Evolutionary conservation across 2,888 invertebrate species (phyloP).

Genomic region (Anarsia innoxiella): DNA sequence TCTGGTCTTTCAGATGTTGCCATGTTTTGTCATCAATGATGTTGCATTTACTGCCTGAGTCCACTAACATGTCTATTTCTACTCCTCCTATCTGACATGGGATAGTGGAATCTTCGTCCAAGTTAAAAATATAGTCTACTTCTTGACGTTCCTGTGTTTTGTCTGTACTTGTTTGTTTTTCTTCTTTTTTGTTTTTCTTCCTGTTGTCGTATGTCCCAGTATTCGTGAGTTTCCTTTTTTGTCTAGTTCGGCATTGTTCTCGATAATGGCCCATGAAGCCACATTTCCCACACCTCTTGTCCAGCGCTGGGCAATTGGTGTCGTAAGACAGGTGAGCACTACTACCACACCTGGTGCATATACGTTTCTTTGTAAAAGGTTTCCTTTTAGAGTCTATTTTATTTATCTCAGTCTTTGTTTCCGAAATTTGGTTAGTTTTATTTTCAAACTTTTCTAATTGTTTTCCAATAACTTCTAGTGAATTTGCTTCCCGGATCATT

Average conservation of each 20-base stretch:
- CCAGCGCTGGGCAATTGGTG: slow-evolving; percentile 7
- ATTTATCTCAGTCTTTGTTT: not conserved
- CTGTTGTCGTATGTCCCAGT: not conserved
- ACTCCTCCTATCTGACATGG: slow-evolving; percentile 16
- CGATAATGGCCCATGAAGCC: slow-evolving; percentile 16
- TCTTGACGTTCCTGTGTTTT: not conserved
- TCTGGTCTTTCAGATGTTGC: not conserved
- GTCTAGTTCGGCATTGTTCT: slow-evolving; percentile 12
- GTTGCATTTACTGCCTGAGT: not conserved
- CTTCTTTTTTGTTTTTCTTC: not conserved
- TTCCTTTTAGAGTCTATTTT: not conserved
- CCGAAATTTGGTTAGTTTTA: not conserved
- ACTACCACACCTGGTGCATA: not conserved
- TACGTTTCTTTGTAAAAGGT: not conserved
- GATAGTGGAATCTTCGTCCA: slow-evolving; percentile 16
- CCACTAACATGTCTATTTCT: not conserved
- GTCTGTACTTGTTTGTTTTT: not conserved
- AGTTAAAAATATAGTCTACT: slow-evolving; percentile 19
- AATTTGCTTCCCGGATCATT: not conserved
- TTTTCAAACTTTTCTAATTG: not conserved
- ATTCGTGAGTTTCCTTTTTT: slow-evolving; percentile 13
- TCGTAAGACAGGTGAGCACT: not conserved
- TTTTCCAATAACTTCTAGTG: not conserved
- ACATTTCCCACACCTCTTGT: slow-evolving; percentile 13
- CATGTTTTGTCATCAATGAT: slow-evolving; percentile 2